A percentile compares a stretch with the other conserved stretches of the same genome.
Conservation (phyloP, 2,888 invertebrate genomes). For the Ennomos fuscantarius region DNA sequence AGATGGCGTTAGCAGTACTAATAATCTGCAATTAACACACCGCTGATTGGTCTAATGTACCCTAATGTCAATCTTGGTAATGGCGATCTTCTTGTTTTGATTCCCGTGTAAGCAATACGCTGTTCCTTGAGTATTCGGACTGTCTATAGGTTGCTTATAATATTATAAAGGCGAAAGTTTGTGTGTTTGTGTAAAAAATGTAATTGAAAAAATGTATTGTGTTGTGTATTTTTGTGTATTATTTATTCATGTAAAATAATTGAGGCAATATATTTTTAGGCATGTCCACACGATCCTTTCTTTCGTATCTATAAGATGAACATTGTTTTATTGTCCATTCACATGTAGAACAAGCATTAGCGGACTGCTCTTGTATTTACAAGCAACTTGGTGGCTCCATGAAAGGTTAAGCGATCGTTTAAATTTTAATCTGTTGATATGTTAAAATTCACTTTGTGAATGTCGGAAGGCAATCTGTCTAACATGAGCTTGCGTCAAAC, state of each 20-base stretch:
- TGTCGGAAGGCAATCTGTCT: constrained; percentile 18
- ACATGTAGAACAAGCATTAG: constrained; percentile 58
- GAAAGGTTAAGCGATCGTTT: constrained; percentile 34
- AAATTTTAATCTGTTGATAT: constrained; percentile 27
- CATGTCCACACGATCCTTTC: constrained; percentile 46
- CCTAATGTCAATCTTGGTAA: too few relatives aligned
- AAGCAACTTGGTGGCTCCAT: constrained; percentile 44
- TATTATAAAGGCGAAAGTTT: too few relatives aligned
- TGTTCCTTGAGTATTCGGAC: too few relatives aligned
- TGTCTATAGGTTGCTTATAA: too few relatives aligned
- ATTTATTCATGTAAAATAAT: not conserved
- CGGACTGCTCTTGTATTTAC: constrained; percentile 47
- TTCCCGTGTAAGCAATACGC: too few relatives aligned
- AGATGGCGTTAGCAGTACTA: too few relatives aligned
- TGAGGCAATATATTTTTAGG: not conserved
- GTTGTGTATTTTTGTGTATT: not conserved
- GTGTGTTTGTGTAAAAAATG: too few relatives aligned
- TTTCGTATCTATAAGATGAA: constrained; percentile 40
- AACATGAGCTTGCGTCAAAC: constrained; percentile 4
- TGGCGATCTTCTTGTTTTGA: too few relatives aligned
- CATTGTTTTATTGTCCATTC: constrained; percentile 67
- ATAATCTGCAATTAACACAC: too few relatives aligned
- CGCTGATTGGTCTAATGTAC: too few relatives aligned
- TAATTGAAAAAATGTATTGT: too few relatives aligned
- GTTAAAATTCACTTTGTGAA: constrained; percentile 28